phyloP scores from a whole-genome alignment of 2,113 vertebrate genomes.

The Grantiella picta region DNA sequence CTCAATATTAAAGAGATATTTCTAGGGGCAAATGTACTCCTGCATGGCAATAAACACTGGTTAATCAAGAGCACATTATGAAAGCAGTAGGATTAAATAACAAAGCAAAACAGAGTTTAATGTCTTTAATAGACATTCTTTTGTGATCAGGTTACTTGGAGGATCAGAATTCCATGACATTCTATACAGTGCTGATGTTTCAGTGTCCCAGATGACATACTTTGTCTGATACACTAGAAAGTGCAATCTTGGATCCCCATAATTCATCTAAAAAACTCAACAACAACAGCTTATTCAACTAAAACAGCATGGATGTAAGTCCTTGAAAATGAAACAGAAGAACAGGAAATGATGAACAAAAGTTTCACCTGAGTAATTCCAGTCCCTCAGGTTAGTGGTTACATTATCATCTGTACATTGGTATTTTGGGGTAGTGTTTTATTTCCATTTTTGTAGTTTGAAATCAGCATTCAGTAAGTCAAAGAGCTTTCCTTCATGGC shows the following conservation, averaged over 20 bases:
- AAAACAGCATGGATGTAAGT: background rate
- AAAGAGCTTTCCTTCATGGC: background rate
- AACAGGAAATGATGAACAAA: background rate
- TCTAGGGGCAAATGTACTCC: background rate
- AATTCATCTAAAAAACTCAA: background rate
- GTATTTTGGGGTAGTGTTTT: background rate
- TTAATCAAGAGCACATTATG: background rate
- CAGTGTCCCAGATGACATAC: background rate
- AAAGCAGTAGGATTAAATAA: background rate
- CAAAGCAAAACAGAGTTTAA: background rate
- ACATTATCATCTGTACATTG: background rate
- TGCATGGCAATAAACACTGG: background rate
- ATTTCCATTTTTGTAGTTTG: background rate
- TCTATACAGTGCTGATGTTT: background rate
- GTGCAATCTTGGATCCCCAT: background rate
- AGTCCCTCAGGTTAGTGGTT: background rate
- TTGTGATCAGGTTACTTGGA: background rate
- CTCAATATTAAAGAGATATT: background rate
- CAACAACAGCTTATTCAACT: background rate
- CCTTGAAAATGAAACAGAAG: background rate
- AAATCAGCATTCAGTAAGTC: background rate
- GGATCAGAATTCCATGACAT: background rate
- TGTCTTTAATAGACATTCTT: background rate
- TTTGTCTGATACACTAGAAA: background rate
- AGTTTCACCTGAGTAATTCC: background rate